These are phyloP conservation scores for Lepidocyrtoides sp. DNA, from an alignment of 2,888 invertebrate species.

Conservation along the genomic window DNA sequence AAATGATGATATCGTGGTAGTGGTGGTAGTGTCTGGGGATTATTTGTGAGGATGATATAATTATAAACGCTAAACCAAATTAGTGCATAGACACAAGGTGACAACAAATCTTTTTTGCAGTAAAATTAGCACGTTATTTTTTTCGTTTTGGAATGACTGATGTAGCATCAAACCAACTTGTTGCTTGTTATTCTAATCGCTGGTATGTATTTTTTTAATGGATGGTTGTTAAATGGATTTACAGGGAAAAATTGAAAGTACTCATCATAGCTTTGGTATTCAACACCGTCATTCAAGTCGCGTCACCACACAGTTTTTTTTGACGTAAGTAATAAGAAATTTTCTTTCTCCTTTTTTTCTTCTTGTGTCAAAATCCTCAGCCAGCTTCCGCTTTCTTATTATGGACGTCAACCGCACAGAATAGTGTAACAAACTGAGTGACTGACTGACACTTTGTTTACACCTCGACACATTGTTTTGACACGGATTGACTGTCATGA, in stretches of 20 bases:
- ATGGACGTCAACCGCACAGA: background rate
- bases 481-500: conserved; percentile 49
- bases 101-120: conserved; percentile 3
- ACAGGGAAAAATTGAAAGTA: background rate
- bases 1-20: no score
- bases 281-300: background rate
- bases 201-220: no score
- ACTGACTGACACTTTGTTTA: conserved; percentile 59
- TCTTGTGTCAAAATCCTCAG: background rate
- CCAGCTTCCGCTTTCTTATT: background rate
- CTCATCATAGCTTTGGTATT: background rate
- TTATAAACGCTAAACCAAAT: background rate
- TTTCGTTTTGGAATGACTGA: background rate
- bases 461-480: conserved; percentile 55
- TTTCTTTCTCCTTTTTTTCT: background rate
- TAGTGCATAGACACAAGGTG: no score
- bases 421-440: no score
- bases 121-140: conserved; percentile 34
- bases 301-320: background rate
- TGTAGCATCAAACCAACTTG: conserved; percentile 16
- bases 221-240: no score
- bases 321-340: conserved; percentile 8
- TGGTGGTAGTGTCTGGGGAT: background rate
- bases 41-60: background rate
- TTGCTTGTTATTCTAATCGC: background rate